A percentile compares a stretch with the other conserved stretches of the same genome.
Evolutionary conservation across 2,888 invertebrate species (phyloP).

Genomic region (Melipona beecheii): DNA sequence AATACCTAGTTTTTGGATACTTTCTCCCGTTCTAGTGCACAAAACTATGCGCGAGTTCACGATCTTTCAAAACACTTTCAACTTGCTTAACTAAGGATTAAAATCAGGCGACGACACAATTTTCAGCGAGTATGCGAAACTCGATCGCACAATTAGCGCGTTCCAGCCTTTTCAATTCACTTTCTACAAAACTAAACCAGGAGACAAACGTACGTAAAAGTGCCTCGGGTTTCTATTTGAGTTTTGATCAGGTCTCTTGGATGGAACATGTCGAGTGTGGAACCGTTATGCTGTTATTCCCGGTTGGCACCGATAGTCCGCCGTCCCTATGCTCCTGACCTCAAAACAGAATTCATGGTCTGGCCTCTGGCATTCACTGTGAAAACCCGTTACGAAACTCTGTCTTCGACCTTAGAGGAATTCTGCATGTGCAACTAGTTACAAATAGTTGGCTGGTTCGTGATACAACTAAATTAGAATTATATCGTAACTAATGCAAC

Average conservation of each 20-base stretch:
- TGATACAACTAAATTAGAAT: too few relatives aligned
- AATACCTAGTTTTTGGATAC: not conserved
- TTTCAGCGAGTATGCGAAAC: conserved; percentile 63
- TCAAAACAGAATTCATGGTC: conserved; percentile 45
- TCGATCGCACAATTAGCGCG: conserved; percentile 15
- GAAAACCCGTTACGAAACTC: conserved; percentile 33
- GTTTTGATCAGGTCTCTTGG: not conserved
- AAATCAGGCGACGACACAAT: conserved; percentile 69
- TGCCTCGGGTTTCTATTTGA: too few relatives aligned
- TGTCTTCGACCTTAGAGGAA: not conserved
- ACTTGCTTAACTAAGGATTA: conserved; percentile 20
- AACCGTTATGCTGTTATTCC: conserved; percentile 32
- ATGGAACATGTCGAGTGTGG: conserved; percentile 14
- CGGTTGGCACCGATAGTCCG: conserved; percentile 16
- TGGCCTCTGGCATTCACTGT: conserved; percentile 7
- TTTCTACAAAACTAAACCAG: conserved; percentile 39
- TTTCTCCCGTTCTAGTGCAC: not conserved
- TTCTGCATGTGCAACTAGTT: not conserved
- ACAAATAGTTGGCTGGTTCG: too few relatives aligned
- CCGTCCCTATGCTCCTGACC: conserved; percentile 30
- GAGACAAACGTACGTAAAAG: not conserved
- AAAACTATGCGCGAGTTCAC: too few relatives aligned
- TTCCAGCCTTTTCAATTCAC: conserved; percentile 32
- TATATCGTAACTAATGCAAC: too few relatives aligned
- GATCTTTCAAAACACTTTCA: not conserved